Evolutionary conservation across 2,888 invertebrate genomes (phyloP), one percentile per base, ranked within the genome.

Genomic region (Philopedon plagiatum): DNA sequence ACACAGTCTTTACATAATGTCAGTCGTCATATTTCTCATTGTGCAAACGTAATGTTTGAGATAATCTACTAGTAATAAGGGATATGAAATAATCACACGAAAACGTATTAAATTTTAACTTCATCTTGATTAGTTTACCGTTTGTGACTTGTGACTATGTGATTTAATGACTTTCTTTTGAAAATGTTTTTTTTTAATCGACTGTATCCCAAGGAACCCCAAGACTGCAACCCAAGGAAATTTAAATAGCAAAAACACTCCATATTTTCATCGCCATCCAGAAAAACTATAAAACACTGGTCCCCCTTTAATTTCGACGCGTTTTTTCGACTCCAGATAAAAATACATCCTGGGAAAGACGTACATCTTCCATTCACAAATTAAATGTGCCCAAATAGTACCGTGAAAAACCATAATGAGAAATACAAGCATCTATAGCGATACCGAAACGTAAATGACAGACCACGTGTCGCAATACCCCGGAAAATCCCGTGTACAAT

Each of bases 391-490:
- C 46, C 21, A 46, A 46, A 46, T 46, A 46, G 21, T 3, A 18
- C 46, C 9, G 46, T 23, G 46, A 46, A 46, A 54, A 54, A 54
- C 51, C 5, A 54, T 54, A 54, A 54, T 54, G 51, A 29, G 51
- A 54, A 54, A 54, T 32, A 29, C 51, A 54, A 8, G 5, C 51
- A 3, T 18, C 3, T 29, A 54, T 29, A 54, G 5, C 51, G 5
- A 0, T 9, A 29, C 51, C 13, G 26, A 54, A 29, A 29, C 7
- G n/a, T 54, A 54, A 54, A 54, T 54, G 18, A 7, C 29, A n/a
- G 21, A 21, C 11, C 46, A 23, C 23, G 21, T 46, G 46, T 23
- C n/a, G 21, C n/a, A n/a, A 1, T 46, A 2, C 44, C 44, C 44
- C 44, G 46, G 46, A 46, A 46, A 46, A 9, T 21, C 46, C n/a